Evolutionary conservation across 2,888 invertebrate species (phyloP).

Genomic region (Drosophila prostipennis): DNA sequence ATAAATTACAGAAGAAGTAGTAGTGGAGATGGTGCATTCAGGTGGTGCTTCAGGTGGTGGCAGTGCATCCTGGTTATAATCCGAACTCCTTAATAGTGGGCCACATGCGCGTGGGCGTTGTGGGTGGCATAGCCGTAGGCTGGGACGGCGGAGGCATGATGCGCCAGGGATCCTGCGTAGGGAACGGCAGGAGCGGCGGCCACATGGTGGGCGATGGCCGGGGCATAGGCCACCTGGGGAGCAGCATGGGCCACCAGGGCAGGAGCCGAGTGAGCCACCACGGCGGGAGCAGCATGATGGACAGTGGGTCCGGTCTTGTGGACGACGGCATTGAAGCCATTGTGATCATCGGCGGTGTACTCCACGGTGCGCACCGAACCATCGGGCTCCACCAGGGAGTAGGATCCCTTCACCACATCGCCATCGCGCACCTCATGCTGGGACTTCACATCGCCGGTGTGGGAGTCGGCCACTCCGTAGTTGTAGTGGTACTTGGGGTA

Average conservation of each 20-base stretch:
- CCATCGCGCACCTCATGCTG: slow-evolving; percentile 84
- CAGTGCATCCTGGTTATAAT: slow-evolving; percentile 3
- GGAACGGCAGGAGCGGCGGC: slow-evolving; percentile 80
- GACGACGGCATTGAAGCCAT: slow-evolving; percentile 84
- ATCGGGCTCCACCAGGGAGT: slow-evolving; percentile 84
- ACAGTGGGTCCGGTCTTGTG: slow-evolving; percentile 83
- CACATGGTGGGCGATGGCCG: slow-evolving; percentile 79
- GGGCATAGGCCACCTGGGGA: slow-evolving; percentile 64
- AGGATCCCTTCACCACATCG: slow-evolving; percentile 84
- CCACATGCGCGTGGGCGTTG: slow-evolving; percentile 78
- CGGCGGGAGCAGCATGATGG: slow-evolving; percentile 76
- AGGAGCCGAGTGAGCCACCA: slow-evolving; percentile 64
- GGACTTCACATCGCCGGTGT: slow-evolving; percentile 84
- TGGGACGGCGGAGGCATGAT: slow-evolving; percentile 77
- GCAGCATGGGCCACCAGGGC: slow-evolving; percentile 53
- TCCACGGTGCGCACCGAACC: slow-evolving; percentile 85
- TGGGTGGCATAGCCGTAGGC: slow-evolving; percentile 81
- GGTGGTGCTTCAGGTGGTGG: slow-evolving; percentile 34
- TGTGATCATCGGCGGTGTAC: slow-evolving; percentile 84
- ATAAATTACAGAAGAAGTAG: slow-evolving; percentile 66
- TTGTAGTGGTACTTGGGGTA: slow-evolving; percentile 84
- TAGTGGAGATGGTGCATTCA: slow-evolving; percentile 13
- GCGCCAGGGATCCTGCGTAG: slow-evolving; percentile 78
- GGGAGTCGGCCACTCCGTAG: slow-evolving; percentile 84
- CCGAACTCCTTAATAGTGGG: slow-evolving; percentile 79